Evolutionary conservation across 2,888 invertebrate species (phyloP), one percentile per base, ranked within the genome.

Genomic region (Caenorhabditis sinica): DNA sequence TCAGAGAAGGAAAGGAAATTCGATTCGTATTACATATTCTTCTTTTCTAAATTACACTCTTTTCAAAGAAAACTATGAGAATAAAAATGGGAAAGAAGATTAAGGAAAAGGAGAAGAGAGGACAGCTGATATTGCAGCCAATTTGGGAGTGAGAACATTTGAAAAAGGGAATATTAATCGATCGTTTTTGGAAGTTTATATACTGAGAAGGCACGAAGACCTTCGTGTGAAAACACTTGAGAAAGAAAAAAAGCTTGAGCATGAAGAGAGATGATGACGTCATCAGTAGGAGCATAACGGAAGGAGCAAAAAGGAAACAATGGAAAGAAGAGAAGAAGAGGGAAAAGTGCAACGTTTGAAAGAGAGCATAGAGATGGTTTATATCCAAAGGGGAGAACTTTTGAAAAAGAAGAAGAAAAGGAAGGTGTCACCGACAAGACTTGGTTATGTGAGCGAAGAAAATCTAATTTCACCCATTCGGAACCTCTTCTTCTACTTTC

Each of bases 111-210:
- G 23, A 56, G 58, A 60, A 60, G 58, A 33, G 33, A 28, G 20
- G 17, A 51, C 72, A 72, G 73, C 73, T 73, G 73, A 73, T 61
- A 72, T 73, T 61, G 61, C 61, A 73, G 73, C 49, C 36, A 61
- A 61, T 73, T 73, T 61, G 13, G 28, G 51, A 23, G 53, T n/a
- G n/a, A n/a, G n/a, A 17, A 13, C 4, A 4, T 30, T 15, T 5
- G 17, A n/a, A 49, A 28, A 56, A 15, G 13, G 15, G 56, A 56
- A 23, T 53, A 23, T 20, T 20, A 45, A 45, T 45, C 45, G 45
- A 45, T 45, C 9, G n/a, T 15, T 23, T 58, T 40, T 17, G 11
- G 40, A 40, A 33, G 40, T 40, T 40, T 40, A 33, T 20, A 23
- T 20, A 9, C 23, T 28, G 28, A 28, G 56, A 25, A 61, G 40